These are phyloP conservation scores for Pyrocephalus nanus DNA, from an alignment of 2,797 vertebrate genomes.

Conservation along the genomic window DNA sequence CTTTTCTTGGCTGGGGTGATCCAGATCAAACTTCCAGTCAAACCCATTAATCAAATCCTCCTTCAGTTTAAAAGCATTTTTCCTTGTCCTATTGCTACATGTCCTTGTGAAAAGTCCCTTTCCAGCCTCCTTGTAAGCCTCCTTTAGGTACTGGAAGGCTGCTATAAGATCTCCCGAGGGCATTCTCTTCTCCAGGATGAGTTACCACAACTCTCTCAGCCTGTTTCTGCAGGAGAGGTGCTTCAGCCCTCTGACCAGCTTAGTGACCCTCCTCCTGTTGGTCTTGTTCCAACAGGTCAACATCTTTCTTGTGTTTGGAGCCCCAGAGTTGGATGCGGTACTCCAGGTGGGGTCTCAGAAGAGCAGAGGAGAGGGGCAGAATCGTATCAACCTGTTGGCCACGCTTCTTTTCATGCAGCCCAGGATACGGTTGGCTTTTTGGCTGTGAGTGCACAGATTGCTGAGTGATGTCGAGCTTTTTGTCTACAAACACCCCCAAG, in stretches of 20 bases:
- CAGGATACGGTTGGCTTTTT: background rate
- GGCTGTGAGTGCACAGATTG: background rate
- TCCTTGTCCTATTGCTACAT: background rate
- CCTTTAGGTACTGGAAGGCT: background rate
- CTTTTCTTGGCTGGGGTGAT: background rate
- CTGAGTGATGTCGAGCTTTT: background rate
- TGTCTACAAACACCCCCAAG: background rate
- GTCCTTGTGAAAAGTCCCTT: background rate
- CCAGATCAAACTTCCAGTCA: background rate
- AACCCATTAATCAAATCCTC: background rate
- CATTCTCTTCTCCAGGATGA: background rate
- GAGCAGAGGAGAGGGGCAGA: background rate
- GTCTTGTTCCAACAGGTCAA: background rate
- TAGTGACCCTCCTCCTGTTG: background rate
- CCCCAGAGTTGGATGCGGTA: background rate
- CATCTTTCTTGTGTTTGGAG: background rate
- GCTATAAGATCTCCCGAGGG: background rate
- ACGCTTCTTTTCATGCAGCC: background rate
- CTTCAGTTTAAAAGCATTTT: background rate
- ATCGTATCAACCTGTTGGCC: background rate
- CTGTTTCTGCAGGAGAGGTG: background rate
- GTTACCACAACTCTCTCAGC: background rate
- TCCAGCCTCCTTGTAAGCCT: background rate
- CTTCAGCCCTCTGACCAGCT: background rate
- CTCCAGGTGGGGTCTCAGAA: background rate